Evolutionary conservation across 2,113 vertebrate species (phyloP).

Genomic region (Sphaerodactylus townsendi): DNA sequence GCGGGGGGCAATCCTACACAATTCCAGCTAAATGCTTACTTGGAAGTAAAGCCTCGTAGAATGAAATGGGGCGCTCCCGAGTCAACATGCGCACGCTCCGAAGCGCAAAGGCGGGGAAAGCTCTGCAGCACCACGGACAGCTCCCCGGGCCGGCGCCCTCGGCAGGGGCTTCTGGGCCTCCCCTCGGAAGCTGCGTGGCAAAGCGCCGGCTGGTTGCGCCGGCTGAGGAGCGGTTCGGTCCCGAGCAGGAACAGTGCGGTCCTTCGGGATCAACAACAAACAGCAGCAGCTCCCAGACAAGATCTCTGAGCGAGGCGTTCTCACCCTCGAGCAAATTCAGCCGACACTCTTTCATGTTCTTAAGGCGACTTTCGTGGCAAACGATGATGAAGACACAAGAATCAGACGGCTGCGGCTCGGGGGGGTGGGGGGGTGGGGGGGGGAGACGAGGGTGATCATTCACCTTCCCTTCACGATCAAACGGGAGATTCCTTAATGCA

Average conservation of each 20-base stretch:
- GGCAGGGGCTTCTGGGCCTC: too few relatives aligned
- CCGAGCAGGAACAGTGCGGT: constrained; percentile 46
- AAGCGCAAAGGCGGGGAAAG: too few relatives aligned
- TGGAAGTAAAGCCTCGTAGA: background rate
- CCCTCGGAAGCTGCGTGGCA: background rate
- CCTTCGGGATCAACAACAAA: constrained; percentile 44
- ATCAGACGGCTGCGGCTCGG: background rate
- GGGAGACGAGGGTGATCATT: background rate
- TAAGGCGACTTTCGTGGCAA: background rate
- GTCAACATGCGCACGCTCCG: too few relatives aligned
- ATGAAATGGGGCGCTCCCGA: background rate
- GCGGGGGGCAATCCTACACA: background rate
- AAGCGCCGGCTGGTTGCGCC: constrained; percentile 11
- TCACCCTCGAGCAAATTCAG: constrained; percentile 41
- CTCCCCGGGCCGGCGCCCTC: background rate
- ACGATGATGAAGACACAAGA: background rate
- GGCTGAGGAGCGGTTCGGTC: constrained; percentile 39
- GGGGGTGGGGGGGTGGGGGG: too few relatives aligned
- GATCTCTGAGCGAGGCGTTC: constrained; percentile 41
- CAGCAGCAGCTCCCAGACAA: constrained; percentile 32
- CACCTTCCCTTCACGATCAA: background rate
- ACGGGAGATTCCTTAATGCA: background rate
- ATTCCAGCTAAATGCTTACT: background rate
- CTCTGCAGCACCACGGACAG: constrained; percentile 34
- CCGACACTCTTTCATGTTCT: constrained; percentile 36